Evolutionary conservation across 2,113 vertebrate species (phyloP), one percentile per base, ranked within the genome.

Genomic region (Phylloscopus trochiloides): DNA sequence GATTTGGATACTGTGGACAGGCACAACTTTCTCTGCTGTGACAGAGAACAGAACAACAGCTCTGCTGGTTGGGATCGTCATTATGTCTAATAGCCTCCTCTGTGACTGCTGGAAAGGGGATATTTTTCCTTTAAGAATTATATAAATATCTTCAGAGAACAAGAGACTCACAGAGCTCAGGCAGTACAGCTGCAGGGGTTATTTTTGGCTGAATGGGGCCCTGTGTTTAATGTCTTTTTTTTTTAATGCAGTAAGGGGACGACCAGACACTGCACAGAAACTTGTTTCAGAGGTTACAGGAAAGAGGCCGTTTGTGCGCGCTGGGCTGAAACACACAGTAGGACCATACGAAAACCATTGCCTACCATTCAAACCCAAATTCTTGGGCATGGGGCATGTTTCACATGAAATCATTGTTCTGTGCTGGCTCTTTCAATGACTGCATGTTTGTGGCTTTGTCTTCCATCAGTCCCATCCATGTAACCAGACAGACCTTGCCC

Each of bases 171-270:
- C 36, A 72, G 57, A 89, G 52, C 19, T 89, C 45, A 32, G 36
- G 62, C 65, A 87, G 40, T 36, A 86, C 73, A 94, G 86, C 77
- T 89, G 80, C 40, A 72, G 45, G 36, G 22, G 15, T 66, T 94
- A 72, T 54, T 96, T 91, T 89, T 6, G 5, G 57, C 65, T 94
- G 65, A 94, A 92, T 50, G 65, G 57, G 36, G 38, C 63, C 13
- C 55, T 85, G 42, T 91, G 68, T 94, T 95, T 75, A 57, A 88
- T 86, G 91, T 86, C 9, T 75, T 63, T 78, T 83, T 74, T 79
- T 62, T 12, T 63, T 88, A 68, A 68, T 25, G 16, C 48, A 81
- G 22, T 18, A 63, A 71, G 40, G 26, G 57, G 31, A 84, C 74
- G 58, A 74, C 34, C 42, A 86, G 38, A 67, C 51, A 51, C 52